Conservation (phyloP, 64 coral and sea anemone species). For the Stichodactyla mertensii region DNA sequence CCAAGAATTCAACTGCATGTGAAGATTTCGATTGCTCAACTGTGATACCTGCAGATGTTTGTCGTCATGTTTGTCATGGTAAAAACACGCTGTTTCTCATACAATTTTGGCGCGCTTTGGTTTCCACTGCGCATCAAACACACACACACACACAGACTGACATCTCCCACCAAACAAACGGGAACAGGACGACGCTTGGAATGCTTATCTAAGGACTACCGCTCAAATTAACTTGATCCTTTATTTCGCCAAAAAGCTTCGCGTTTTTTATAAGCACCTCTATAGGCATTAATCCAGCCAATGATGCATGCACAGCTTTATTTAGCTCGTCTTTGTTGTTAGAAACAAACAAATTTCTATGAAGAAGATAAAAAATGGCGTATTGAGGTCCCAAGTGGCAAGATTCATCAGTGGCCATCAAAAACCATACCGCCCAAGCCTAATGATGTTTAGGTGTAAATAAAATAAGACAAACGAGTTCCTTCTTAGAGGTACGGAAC, state of each 20-base stretch:
- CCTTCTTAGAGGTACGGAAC: background rate
- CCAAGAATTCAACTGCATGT: background rate
- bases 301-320: background rate
- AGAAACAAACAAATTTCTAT: background rate
- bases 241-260: background rate
- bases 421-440: background rate
- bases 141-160: no score
- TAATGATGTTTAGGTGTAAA: background rate
- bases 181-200: background rate
- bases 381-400: background rate
- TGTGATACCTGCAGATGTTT: background rate
- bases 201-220: background rate
- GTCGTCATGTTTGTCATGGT: background rate
- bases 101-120: background rate
- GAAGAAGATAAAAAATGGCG: background rate
- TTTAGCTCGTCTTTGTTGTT: slow-evolving; percentile 1
- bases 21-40: background rate
- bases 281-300: background rate
- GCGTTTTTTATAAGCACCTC: background rate
- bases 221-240: slow-evolving; percentile 1
- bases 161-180: background rate
- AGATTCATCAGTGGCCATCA: background rate
- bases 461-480: background rate
- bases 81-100: background rate
- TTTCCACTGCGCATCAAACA: background rate